A percentile compares a stretch with the other conserved stretches of the same genome.
These are phyloP conservation scores for Pagetopsis macropterus DNA, from an alignment of 2,797 vertebrate species.

Conservation along the genomic window DNA sequence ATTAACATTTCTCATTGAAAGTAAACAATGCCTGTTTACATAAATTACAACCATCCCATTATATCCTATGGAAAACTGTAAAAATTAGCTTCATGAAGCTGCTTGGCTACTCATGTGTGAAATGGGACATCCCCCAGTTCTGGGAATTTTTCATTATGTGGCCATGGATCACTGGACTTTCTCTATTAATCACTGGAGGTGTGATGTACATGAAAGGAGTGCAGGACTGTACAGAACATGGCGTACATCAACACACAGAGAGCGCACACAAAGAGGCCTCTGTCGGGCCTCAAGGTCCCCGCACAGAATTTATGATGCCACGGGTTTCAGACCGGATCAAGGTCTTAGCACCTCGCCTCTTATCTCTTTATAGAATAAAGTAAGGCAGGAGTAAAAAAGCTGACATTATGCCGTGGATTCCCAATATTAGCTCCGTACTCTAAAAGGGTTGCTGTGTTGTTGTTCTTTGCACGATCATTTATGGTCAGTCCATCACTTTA, in stretches of 20 bases:
- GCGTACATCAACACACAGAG: constrained; percentile 27
- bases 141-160: constrained; percentile 21
- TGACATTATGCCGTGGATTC: neutral
- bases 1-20: constrained; percentile 9
- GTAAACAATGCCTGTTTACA: neutral
- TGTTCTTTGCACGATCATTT: too few species aligned
- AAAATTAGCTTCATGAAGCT: constrained; percentile 31
- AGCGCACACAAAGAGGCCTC: constrained; percentile 29
- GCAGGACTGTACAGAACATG: constrained; percentile 27
- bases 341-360: neutral
- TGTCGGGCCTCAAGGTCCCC: constrained; percentile 7
- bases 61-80: constrained; percentile 2
- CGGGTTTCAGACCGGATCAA: neutral
- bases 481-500: neutral
- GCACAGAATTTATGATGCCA: neutral
- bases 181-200: constrained; percentile 41
- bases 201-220: constrained; percentile 41
- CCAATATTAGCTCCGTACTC: neutral
- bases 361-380: neutral
- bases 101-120: constrained; percentile 22
- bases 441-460: too few species aligned
- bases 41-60: neutral
- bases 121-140: constrained; percentile 20
- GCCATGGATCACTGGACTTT: constrained; percentile 33
- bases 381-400: neutral